Evolutionary conservation across 2,888 invertebrate species (phyloP).

Genomic region (Clepsis dumicolana): DNA sequence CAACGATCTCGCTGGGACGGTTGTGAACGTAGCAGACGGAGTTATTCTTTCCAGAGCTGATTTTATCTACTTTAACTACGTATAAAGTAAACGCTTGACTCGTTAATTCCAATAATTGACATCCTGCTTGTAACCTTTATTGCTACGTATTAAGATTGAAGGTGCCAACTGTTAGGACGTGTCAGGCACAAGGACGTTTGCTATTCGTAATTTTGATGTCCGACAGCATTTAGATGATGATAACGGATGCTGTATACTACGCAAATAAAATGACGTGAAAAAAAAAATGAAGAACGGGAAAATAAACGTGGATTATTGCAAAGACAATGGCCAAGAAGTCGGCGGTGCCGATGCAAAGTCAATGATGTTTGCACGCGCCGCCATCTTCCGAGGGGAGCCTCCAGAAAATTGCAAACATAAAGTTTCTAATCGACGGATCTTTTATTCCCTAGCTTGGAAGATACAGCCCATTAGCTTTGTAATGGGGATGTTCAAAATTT

Average conservation of each 20-base stretch:
- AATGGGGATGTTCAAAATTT: conserved; percentile 84
- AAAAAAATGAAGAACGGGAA: background rate
- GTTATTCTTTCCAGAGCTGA: no score
- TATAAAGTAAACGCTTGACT: no score
- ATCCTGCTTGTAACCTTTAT: no score
- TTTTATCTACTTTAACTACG: no score
- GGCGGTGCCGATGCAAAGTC: conserved; percentile 38
- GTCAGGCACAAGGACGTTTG: no score
- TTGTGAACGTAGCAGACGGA: no score
- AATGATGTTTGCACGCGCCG: conserved; percentile 54
- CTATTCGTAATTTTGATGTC: no score
- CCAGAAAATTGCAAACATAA: conserved; percentile 84
- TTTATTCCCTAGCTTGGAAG: conserved; percentile 82
- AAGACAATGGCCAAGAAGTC: conserved; percentile 16
- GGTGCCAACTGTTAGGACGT: no score
- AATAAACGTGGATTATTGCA: conserved; percentile 4
- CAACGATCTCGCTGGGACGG: no score
- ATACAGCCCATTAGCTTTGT: conserved; percentile 85
- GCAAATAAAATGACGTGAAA: background rate
- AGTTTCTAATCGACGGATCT: conserved; percentile 86
- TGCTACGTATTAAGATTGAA: no score
- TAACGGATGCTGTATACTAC: background rate
- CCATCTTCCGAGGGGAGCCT: conserved; percentile 59
- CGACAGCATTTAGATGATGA: no score
- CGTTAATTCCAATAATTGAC: no score